A percentile compares a stretch with the other conserved stretches of the same genome.
phyloP scores from a whole-genome alignment of 2,113 vertebrate species.

The Mungos mungo region DNA sequence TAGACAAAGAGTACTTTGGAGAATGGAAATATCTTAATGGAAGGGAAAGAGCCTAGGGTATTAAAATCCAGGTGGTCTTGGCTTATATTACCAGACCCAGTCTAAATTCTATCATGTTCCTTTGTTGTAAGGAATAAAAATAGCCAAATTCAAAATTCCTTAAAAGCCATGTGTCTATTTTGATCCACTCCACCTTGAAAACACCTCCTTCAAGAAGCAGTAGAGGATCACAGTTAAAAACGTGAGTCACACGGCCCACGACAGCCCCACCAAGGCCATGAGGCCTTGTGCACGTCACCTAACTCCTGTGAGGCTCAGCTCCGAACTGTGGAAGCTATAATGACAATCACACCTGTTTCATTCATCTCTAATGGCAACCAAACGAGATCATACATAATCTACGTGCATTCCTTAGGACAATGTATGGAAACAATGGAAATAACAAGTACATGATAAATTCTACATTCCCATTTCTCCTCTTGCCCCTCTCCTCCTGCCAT shows the following conservation, averaged over 20 bases:
- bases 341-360: background rate
- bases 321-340: background rate
- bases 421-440: background rate
- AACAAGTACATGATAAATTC: background rate
- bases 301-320: background rate
- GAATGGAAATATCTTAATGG: background rate
- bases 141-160: background rate
- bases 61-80: background rate
- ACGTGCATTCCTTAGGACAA: background rate
- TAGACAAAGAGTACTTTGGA: background rate
- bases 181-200: background rate
- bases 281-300: background rate
- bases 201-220: background rate
- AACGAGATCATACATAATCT: background rate
- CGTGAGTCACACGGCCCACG: rapidly evolving
- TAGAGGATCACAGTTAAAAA: background rate
- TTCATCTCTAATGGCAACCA: background rate
- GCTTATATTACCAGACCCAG: background rate
- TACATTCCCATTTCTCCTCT: too few species aligned
- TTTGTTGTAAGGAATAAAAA: background rate
- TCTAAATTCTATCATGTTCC: background rate
- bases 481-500: background rate
- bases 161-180: background rate
- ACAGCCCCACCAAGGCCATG: background rate
- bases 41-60: background rate